These are phyloP conservation scores for Exocentrus adspersus DNA, from an alignment of 2,888 invertebrate genomes.

Conservation along the genomic window DNA sequence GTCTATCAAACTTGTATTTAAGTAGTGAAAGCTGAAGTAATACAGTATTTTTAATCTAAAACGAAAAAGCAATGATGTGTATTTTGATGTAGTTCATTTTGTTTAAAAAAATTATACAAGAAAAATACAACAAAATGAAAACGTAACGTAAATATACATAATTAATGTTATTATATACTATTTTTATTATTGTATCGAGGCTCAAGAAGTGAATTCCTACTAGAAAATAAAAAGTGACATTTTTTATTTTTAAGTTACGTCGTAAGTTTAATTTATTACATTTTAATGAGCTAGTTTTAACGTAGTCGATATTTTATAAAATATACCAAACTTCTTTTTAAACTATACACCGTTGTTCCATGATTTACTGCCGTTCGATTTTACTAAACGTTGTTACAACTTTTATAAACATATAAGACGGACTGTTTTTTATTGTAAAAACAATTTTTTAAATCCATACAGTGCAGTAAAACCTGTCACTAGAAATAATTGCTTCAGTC, in stretches of 20 bases:
- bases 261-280: conserved; percentile 23
- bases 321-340: conserved; percentile 23
- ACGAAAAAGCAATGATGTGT: conserved; percentile 22
- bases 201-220: conserved; percentile 47
- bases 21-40: conserved; percentile 4
- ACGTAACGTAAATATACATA: conserved; percentile 21
- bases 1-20: conserved; percentile 12
- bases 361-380: conserved; percentile 19
- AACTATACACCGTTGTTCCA: conserved; percentile 15
- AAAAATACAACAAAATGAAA: background rate
- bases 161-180: conserved; percentile 19
- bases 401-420: conserved; percentile 9
- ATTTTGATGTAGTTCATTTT: conserved; percentile 19
- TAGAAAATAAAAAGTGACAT: conserved; percentile 25
- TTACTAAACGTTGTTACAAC: conserved; percentile 6
- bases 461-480: too few species aligned
- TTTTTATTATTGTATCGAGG: conserved; percentile 35
- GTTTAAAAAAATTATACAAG: conserved; percentile 11
- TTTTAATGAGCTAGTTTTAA: conserved; percentile 20
- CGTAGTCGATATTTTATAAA: conserved; percentile 22
- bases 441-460: too few species aligned
- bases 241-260: conserved; percentile 20
- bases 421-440: too few species aligned
- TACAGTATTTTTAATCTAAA: conserved; percentile 25
- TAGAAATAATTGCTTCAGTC: too few species aligned